Conservation (phyloP, 2,888 invertebrate species). For the Leptopterna dolabrata region DNA sequence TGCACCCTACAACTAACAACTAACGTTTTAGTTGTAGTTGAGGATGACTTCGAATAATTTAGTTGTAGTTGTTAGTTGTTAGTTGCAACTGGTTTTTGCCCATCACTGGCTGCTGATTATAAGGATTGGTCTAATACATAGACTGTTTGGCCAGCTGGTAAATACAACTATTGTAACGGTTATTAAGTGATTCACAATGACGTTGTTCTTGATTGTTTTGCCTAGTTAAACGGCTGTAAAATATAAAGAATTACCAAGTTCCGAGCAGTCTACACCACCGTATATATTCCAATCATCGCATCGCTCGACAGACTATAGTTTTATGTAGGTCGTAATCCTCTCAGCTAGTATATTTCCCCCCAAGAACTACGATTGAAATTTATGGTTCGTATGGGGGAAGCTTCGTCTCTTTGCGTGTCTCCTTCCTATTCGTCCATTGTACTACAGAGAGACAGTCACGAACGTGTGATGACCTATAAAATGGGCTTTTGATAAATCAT, state of each 20-base stretch:
- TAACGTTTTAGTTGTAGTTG: too few species aligned
- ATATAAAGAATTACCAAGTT: background rate
- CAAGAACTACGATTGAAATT: background rate
- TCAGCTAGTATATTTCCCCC: background rate
- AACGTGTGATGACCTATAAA: background rate
- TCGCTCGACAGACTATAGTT: background rate
- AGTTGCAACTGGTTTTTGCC: too few species aligned
- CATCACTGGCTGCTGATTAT: too few species aligned
- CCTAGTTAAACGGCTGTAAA: background rate
- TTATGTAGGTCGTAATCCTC: background rate
- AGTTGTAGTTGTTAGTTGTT: too few species aligned
- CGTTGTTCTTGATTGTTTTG: background rate
- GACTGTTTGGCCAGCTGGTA: too few species aligned
- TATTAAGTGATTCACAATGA: background rate
- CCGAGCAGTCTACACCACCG: background rate
- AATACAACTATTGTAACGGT: too few species aligned
- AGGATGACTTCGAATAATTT: too few species aligned
- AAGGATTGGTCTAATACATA: too few species aligned
- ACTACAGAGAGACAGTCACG: background rate
- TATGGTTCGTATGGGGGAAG: background rate
- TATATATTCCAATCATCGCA: background rate
- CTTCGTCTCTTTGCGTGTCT: background rate
- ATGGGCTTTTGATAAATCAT: too few species aligned
- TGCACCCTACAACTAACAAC: too few species aligned
- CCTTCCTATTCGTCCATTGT: background rate